Conservation (phyloP, 2,888 invertebrate genomes). For the Itoplectis maculator region DNA sequence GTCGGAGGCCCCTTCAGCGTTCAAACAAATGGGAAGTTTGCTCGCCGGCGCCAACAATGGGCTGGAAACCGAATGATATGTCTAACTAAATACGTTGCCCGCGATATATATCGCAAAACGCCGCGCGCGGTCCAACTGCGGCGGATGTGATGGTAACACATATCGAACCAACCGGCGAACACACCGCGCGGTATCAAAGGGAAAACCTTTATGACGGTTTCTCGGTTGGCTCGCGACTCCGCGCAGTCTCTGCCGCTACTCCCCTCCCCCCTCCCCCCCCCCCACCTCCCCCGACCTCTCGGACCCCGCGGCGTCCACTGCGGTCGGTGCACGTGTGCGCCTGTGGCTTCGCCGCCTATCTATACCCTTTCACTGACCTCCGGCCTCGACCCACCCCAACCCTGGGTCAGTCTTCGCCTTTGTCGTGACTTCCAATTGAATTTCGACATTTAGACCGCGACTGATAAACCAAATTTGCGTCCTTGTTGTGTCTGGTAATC, state of each 20-base stretch:
- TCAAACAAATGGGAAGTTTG: constrained; percentile 84
- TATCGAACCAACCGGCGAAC: constrained; percentile 57
- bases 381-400: constrained; percentile 15
- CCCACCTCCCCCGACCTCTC: too few species aligned
- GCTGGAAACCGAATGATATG: constrained; percentile 84
- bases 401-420: constrained; percentile 12
- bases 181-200: constrained; percentile 80
- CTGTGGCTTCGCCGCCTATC: constrained; percentile 51
- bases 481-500: background rate
- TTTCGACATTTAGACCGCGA: background rate
- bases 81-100: constrained; percentile 83
- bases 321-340: constrained; percentile 72
- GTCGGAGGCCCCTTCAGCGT: constrained; percentile 75
- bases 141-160: constrained; percentile 19
- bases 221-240: constrained; percentile 80
- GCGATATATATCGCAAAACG: too few species aligned
- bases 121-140: constrained; percentile 4
- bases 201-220: constrained; percentile 83
- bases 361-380: constrained; percentile 26
- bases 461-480: background rate
- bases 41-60: constrained; percentile 81
- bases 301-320: too few species aligned
- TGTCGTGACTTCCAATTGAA: constrained; percentile 47
- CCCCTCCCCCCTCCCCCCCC: too few species aligned
- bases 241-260: constrained; percentile 77